A percentile compares a stretch with the other conserved stretches of the same genome.
These are phyloP conservation scores for Semaprochilodus insignis DNA, from an alignment of 2,797 vertebrate species.

Conservation along the genomic window DNA sequence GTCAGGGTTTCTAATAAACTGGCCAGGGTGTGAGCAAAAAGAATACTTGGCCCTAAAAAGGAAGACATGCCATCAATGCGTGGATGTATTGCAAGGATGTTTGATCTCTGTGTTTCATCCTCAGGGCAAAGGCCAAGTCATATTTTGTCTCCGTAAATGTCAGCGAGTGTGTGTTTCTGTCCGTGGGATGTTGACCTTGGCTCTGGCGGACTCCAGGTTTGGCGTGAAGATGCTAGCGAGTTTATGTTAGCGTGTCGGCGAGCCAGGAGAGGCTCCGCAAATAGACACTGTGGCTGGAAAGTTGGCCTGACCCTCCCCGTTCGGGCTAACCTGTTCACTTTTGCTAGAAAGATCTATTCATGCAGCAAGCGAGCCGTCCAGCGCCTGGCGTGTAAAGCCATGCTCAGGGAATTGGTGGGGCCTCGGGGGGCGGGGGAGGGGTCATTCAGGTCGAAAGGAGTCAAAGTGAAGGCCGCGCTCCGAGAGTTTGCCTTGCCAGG, in stretches of 20 bases:
- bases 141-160: background rate
- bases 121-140: background rate
- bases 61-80: background rate
- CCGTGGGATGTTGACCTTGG: slow-evolving; percentile 41
- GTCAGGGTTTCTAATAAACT: background rate
- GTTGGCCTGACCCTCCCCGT: background rate
- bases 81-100: background rate
- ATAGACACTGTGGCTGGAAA: slow-evolving; percentile 36
- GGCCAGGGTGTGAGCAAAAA: background rate
- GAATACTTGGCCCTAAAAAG: background rate
- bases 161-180: background rate
- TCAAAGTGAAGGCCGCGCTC: background rate
- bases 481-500: slow-evolving; percentile 5
- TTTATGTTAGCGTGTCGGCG: slow-evolving; percentile 43
- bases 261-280: slow-evolving; percentile 28
- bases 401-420: background rate
- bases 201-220: slow-evolving; percentile 36
- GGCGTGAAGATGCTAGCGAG: slow-evolving; percentile 13
- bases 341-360: slow-evolving; percentile 7
- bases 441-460: background rate
- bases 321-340: background rate
- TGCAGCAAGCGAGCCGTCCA: background rate
- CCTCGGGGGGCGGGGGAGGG: background rate
- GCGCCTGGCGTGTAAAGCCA: background rate
- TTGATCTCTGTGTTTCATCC: slow-evolving; percentile 8